Evolutionary conservation across 1,140 invertebrate species (phyloP).

Genomic region (Hylyphantes graminicola): DNA sequence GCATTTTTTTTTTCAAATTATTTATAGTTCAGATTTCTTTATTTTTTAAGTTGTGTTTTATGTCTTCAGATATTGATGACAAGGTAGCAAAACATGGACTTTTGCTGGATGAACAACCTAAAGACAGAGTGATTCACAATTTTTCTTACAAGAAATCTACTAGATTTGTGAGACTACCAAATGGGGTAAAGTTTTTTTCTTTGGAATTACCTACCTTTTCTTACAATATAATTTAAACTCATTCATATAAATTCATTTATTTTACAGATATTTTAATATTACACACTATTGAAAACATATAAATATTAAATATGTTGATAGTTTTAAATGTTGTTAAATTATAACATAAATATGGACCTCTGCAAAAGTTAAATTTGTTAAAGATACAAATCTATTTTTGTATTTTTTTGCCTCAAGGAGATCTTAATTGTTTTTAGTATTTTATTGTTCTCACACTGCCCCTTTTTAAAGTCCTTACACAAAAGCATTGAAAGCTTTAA

Average conservation of each 20-base stretch:
- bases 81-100: background rate
- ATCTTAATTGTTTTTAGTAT: background rate
- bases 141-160: constrained; percentile 22
- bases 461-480: too few relatives aligned
- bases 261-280: too few relatives aligned
- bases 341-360: background rate
- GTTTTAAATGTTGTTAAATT: background rate
- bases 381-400: background rate
- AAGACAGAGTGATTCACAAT: background rate
- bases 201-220: too few relatives aligned
- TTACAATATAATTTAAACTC: too few relatives aligned
- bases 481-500: too few relatives aligned
- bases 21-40: background rate
- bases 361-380: background rate
- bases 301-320: too few relatives aligned
- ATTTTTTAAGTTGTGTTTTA: background rate
- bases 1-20: background rate
- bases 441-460: background rate
- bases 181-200: constrained; percentile 22
- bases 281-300: too few relatives aligned
- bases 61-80: constrained; percentile 27
- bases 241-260: too few relatives aligned
- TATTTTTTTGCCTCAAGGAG: background rate
- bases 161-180: constrained; percentile 3
- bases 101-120: background rate